A percentile compares a stretch with the other conserved stretches of the same genome.
Evolutionary conservation across 2,113 vertebrate species (phyloP).

Genomic region (Acrocephalus kingi): DNA sequence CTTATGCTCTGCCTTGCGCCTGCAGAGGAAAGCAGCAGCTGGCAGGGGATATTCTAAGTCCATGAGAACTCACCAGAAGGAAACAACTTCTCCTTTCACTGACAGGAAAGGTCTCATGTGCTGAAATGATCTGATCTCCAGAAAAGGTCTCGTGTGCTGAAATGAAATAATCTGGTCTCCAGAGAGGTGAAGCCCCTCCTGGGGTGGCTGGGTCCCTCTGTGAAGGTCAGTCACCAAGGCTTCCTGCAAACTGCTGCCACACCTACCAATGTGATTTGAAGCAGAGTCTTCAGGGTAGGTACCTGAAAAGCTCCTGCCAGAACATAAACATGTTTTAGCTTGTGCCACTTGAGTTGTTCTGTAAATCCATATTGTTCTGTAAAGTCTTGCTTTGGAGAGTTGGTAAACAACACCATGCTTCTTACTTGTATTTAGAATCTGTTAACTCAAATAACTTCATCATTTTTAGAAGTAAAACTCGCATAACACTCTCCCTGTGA

Average conservation of each 20-base stretch:
- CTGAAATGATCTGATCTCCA: neutral
- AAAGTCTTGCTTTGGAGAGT: neutral
- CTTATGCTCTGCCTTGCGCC: neutral
- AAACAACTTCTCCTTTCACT: neutral
- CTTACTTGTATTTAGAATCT: neutral
- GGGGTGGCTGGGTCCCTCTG: neutral
- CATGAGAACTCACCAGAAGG: neutral
- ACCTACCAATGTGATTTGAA: neutral
- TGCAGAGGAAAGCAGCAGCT: neutral
- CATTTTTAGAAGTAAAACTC: neutral
- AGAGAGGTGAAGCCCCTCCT: neutral
- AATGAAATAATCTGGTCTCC: neutral
- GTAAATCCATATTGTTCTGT: neutral
- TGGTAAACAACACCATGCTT: rapidly evolving
- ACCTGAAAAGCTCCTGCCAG: neutral
- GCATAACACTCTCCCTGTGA: neutral
- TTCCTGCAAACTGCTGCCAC: neutral
- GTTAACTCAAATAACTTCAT: neutral
- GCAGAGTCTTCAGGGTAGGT: neutral
- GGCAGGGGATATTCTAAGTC: neutral
- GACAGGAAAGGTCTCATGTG: neutral
- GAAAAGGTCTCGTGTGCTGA: neutral
- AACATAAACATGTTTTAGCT: neutral
- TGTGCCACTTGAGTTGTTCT: neutral
- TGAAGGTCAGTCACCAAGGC: neutral